Base-by-base conservation (phyloP, 2,113 vertebrate genomes). In the Todiramphus saurophagus region DNA sequence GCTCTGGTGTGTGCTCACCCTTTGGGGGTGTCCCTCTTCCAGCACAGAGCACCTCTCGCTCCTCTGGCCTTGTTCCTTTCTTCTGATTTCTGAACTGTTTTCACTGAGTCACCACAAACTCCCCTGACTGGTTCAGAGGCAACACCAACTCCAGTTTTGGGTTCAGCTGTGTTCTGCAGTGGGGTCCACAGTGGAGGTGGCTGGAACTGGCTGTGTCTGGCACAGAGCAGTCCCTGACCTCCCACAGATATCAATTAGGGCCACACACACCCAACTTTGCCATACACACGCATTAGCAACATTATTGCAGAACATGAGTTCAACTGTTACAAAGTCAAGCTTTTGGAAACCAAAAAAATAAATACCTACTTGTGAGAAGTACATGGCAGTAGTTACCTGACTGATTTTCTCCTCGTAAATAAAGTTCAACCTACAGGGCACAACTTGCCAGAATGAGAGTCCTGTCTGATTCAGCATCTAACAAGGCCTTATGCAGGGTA, bases 151-250 rank as follows among this genome's bases (percentile, higher is more conserved):
- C 28, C 12, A 16, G 27, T 46, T 14, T 0, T 25, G 10, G 35
- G 30, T 11, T 77, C 33, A 85, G 13, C 5, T 55, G 8, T 35
- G 19, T 31, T 25, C 37, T 73, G 11, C 0, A 0, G 0, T 39
- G 15, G n/a, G 30, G 10, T 77, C 11, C 27, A 17, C 13, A 33
- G 30, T 10, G 11, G 35, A 59, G 27, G 31, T 5, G 31, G 18
- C 19, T 53, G 41, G 41, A 87, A 48, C 6, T 9, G 50, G 21
- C 44, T 33, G 7, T 41, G 28, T n/a, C 39, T 17, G 33, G 24
- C 33, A 35, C 8, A 55, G 20, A 18, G 8, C 15, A 50, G 33
- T 4, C 41, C 30, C 30, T 80, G 19, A 48, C 4, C 5, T 56
- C 30, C 16, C 9, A 44, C 35, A 41, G 24, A 48, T 7, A 5